Evolutionary conservation across 2,888 invertebrate species (phyloP).

Genomic region (Cryptophagus acutangulus): DNA sequence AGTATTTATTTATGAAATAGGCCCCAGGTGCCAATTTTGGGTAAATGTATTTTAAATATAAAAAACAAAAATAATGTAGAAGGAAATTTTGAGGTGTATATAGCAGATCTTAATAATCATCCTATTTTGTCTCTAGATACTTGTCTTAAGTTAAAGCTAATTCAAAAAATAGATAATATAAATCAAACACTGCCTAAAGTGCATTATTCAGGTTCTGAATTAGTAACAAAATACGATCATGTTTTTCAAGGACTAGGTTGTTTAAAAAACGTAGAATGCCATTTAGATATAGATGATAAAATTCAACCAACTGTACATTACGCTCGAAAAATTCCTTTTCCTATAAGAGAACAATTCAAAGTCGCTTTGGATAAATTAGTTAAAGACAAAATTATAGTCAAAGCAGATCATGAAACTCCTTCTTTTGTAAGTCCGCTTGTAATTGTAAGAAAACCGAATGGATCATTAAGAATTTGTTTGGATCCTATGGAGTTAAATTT

Average conservation of each 20-base stretch:
- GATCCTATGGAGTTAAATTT: neutral
- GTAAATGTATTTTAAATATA: too few species aligned
- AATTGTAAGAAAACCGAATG: slow-evolving; percentile 1
- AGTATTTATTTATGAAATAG: too few species aligned
- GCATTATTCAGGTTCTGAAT: neutral
- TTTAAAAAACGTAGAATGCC: neutral
- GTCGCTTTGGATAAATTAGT: neutral
- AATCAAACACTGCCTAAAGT: neutral
- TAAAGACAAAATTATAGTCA: neutral
- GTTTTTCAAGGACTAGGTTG: neutral
- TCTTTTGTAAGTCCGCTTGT: neutral
- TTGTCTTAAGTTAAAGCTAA: neutral
- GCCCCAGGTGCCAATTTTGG: too few species aligned
- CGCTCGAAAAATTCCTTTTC: neutral
- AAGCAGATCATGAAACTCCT: neutral
- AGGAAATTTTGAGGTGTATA: too few species aligned
- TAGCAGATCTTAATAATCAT: too few species aligned
- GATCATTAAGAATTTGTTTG: neutral
- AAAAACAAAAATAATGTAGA: too few species aligned
- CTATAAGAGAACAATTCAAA: neutral
- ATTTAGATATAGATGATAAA: neutral
- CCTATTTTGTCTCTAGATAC: too few species aligned
- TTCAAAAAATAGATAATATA: neutral
- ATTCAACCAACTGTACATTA: neutral
- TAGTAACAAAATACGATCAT: neutral